These are phyloP conservation scores for Mungos mungo DNA, from an alignment of 2,113 vertebrate genomes.

Conservation along the genomic window DNA sequence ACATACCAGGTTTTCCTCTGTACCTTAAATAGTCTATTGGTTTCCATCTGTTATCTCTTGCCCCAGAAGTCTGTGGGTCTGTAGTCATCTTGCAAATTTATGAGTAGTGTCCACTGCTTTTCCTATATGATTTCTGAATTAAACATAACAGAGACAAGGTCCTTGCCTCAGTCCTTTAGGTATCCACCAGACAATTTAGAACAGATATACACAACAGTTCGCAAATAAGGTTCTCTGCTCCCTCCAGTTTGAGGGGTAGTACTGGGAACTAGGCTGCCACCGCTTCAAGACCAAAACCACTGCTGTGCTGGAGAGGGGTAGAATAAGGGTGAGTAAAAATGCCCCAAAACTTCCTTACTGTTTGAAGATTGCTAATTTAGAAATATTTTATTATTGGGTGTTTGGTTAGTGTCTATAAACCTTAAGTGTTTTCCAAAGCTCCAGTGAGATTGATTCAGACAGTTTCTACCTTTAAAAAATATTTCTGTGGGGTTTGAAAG, in stretches of 20 bases:
- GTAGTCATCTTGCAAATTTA: neutral
- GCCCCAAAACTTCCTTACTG: neutral
- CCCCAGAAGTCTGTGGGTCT: neutral
- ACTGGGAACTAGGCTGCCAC: neutral
- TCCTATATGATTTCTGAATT: neutral
- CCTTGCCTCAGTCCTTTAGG: neutral
- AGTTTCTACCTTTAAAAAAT: neutral
- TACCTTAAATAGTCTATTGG: neutral
- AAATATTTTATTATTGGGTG: neutral
- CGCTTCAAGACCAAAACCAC: neutral
- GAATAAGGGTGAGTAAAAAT: neutral
- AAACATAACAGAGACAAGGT: neutral
- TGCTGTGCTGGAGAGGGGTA: neutral
- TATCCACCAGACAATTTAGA: neutral
- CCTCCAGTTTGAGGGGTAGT: neutral
- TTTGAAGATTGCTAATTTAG: neutral
- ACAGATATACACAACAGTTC: neutral
- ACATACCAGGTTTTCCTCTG: neutral
- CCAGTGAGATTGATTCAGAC: neutral
- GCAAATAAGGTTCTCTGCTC: neutral
- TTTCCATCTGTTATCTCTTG: neutral
- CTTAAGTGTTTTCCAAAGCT: slow-evolving; percentile 20
- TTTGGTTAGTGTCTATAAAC: neutral
- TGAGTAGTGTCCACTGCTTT: neutral
- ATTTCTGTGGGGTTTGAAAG: neutral